Conservation (phyloP, 2,113 vertebrate species). For the Scortum barcoo region DNA sequence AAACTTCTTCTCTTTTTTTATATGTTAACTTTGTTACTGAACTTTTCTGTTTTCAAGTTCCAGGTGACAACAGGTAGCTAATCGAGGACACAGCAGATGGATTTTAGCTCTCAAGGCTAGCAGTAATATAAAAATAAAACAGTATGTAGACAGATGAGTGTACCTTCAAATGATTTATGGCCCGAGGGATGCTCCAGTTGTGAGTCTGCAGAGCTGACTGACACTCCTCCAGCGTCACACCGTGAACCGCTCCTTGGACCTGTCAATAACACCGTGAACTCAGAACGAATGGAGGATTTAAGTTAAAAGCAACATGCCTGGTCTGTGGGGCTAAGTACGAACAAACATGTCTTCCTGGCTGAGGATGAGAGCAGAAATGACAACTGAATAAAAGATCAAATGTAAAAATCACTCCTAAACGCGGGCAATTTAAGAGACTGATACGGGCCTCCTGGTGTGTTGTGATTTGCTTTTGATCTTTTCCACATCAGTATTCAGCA, state of each 20-base stretch:
- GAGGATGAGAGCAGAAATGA: background rate
- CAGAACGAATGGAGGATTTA: background rate
- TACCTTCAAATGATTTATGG: slow-evolving; percentile 93
- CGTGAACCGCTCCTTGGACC: slow-evolving; percentile 95
- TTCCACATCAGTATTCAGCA: background rate
- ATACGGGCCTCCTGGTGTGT: background rate
- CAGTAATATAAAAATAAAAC: background rate
- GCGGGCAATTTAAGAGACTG: too few relatives aligned
- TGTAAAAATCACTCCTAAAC: background rate
- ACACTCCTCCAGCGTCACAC: slow-evolving; percentile 95
- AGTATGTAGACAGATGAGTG: fast-evolving
- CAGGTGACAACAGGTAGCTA: background rate
- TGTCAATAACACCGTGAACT: slow-evolving; percentile 57
- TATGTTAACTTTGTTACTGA: too few relatives aligned
- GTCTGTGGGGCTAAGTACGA: background rate
- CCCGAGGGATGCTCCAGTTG: slow-evolving; percentile 88
- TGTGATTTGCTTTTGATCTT: background rate
- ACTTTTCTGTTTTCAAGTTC: background rate
- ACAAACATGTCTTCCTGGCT: background rate
- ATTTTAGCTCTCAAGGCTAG: background rate
- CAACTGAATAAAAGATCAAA: background rate
- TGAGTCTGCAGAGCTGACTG: slow-evolving; percentile 91
- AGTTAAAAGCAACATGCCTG: background rate
- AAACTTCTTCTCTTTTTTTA: too few relatives aligned
- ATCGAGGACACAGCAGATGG: background rate